These are phyloP conservation scores for Pseudochirops cupreus DNA, from an alignment of 2,797 vertebrate genomes.

Conservation along the genomic window DNA sequence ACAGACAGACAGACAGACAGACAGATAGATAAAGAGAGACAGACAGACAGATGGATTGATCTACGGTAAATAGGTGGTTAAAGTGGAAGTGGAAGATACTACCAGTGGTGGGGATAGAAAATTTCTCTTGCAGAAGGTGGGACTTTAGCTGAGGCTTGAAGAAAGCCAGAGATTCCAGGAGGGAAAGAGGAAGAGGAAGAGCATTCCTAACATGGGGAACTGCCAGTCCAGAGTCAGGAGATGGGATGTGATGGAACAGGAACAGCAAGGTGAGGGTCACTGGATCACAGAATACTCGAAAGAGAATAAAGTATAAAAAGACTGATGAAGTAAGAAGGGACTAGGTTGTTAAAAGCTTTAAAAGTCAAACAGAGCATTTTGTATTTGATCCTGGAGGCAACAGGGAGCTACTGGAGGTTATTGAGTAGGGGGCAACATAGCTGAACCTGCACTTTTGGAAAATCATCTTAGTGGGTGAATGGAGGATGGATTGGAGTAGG, in stretches of 20 bases:
- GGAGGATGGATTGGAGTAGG: background rate
- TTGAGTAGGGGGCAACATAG: background rate
- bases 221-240: background rate
- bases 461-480: background rate
- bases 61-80: background rate
- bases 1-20: background rate
- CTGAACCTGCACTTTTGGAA: background rate
- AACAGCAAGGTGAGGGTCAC: background rate
- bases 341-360: background rate
- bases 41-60: background rate
- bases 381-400: background rate
- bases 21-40: no score
- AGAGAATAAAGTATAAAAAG: background rate
- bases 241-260: background rate
- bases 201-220: background rate
- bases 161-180: background rate
- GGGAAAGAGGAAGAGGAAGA: background rate
- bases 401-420: background rate
- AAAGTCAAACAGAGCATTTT: background rate
- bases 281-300: background rate
- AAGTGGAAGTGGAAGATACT: background rate
- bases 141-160: background rate
- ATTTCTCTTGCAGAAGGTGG: background rate
- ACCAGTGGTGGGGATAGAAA: background rate
- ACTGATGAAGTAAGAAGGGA: background rate